Base-by-base conservation (phyloP, 1,140 invertebrate genomes). In the Pseudachorutes palmiensis region DNA sequence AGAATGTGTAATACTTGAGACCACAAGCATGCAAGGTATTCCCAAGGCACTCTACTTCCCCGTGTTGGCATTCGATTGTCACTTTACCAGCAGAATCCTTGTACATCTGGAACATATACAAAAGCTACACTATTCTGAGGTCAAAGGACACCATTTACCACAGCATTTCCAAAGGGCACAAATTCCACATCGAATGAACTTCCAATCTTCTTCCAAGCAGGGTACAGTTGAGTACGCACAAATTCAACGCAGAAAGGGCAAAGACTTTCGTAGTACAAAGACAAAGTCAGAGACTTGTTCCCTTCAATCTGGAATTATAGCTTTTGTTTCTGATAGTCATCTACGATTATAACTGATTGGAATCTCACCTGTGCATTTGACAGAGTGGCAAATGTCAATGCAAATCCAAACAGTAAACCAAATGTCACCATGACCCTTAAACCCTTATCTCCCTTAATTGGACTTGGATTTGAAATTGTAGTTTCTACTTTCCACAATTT, bases 101-200 rank as follows among this genome's bases (percentile, higher is more conserved):
- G 57, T n/a, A n/a, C n/a, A n/a, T n/a, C n/a, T n/a, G n/a, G n/a
- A n/a, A n/a, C n/a, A n/a, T n/a, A n/a, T n/a, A n/a, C n/a, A n/a
- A n/a, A n/a, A n/a, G n/a, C n/a, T n/a, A n/a, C n/a, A n/a, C n/a
- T n/a, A n/a, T n/a, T n/a, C n/a, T n/a, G n/a, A n/a, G n/a, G n/a
- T n/a, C n/a, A n/a, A n/a, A n/a, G n/a, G n/a, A n/a, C n/a, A n/a
- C 59, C 14, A 36, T 14, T 61, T 51, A 68, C 70, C 30, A 68
- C 32, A 2, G 90, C 87, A 79, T 92, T 92, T 67, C 91, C 91
- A 76, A 87, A 93, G 0, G 91, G 89, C 62, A 87, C 80, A 31
- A 84, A 81, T 26, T 79, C 75, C 41, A 86, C 75, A 45, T 82
- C 75, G 2, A 86, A 74, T 64, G 81, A 80, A 0, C 80, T 68